A percentile compares a stretch with the other conserved stretches of the same genome.
phyloP scores from a whole-genome alignment of 2,797 vertebrate genomes.

The Triplophysa yarkandensis region DNA sequence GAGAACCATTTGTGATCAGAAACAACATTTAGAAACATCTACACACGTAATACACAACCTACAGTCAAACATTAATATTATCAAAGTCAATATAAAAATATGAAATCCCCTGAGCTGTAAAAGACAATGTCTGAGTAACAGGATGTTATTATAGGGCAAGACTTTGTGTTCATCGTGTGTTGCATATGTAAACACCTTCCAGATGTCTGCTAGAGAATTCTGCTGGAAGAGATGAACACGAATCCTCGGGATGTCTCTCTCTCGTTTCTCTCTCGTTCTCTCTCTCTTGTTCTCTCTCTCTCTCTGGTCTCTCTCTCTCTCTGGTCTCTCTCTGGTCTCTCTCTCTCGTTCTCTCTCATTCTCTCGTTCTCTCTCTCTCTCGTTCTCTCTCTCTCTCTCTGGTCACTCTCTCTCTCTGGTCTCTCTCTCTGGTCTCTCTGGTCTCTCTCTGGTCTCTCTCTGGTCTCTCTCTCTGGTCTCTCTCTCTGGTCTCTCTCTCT shows the following conservation, averaged over 20 bases:
- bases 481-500: slow-evolving; percentile 8
- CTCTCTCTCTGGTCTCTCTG: slow-evolving; percentile 19
- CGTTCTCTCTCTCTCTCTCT: slow-evolving; percentile 6
- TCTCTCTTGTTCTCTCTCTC: slow-evolving; percentile 8
- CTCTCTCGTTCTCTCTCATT: too few relatives aligned
- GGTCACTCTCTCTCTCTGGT: slow-evolving; percentile 5
- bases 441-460: slow-evolving; percentile 11
- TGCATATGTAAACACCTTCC: slow-evolving; percentile 60
- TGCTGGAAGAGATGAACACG: slow-evolving; percentile 57
- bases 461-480: slow-evolving; percentile 8
- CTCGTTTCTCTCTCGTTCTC: too few relatives aligned
- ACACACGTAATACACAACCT: too few relatives aligned
- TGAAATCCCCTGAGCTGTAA: too few relatives aligned
- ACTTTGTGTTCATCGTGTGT: background rate
- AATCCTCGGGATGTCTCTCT: slow-evolving; percentile 19
- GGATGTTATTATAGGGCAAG: too few relatives aligned
- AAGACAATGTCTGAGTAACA: too few relatives aligned
- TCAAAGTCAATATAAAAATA: too few relatives aligned
- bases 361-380: slow-evolving; percentile 1
- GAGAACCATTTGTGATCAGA: background rate
- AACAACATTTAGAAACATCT: too few relatives aligned
- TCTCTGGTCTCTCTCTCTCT: slow-evolving; percentile 12
- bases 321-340: too few relatives aligned
- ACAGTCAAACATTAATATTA: too few relatives aligned
- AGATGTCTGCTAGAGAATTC: slow-evolving; percentile 63